A percentile compares a stretch with the other conserved stretches of the same genome.
Evolutionary conservation across 2,888 invertebrate genomes (phyloP).

Genomic region (Lottia scabra): DNA sequence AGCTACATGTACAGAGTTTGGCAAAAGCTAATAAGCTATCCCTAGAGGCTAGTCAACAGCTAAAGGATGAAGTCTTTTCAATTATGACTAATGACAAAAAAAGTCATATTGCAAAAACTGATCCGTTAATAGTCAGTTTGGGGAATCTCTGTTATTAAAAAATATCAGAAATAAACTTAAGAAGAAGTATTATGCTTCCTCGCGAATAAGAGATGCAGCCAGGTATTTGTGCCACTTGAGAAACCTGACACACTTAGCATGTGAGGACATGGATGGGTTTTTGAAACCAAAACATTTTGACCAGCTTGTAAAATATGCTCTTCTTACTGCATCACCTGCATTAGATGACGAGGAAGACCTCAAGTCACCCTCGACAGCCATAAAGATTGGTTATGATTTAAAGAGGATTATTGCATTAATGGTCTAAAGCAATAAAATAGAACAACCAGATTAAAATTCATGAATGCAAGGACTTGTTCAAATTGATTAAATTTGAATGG

Average conservation of each 20-base stretch:
- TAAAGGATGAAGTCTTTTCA: conserved; percentile 19
- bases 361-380: too few species aligned
- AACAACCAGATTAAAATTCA: too few species aligned
- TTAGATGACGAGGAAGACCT: too few species aligned
- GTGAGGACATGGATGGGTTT: conserved; percentile 9
- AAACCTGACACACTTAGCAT: neutral
- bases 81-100: conserved; percentile 17
- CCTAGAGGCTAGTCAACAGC: neutral
- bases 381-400: too few species aligned
- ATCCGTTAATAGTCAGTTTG: conserved; percentile 13
- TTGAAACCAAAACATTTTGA: too few species aligned
- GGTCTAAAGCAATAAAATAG: too few species aligned
- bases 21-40: conserved; percentile 10
- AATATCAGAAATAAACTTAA: conserved; percentile 21
- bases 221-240: conserved; percentile 17
- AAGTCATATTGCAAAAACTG: conserved; percentile 8
- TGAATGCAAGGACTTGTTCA: too few species aligned
- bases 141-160: conserved; percentile 18
- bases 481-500: too few species aligned
- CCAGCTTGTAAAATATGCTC: neutral
- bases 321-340: too few species aligned
- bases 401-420: too few species aligned
- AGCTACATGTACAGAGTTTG: neutral
- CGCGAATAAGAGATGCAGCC: conserved; percentile 25
- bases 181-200: conserved; percentile 20